Conservation (phyloP, 1,140 invertebrate genomes). For the Cephus cinctus region DNA sequence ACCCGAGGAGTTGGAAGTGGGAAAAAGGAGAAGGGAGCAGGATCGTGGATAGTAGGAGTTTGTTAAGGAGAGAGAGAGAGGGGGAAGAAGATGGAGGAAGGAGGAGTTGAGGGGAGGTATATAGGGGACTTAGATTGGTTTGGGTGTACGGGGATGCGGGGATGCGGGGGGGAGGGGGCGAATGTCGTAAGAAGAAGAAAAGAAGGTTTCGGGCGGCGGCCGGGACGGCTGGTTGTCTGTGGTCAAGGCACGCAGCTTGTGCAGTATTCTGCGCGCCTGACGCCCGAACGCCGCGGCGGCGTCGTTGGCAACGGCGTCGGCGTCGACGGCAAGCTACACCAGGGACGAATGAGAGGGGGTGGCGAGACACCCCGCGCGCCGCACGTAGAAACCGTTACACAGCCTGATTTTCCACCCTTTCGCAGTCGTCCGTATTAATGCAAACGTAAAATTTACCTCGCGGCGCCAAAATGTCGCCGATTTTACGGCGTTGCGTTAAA, state of each 20-base stretch:
- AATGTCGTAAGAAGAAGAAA: conserved; percentile 23
- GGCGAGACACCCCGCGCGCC: too few relatives aligned
- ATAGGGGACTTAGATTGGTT: conserved; percentile 7
- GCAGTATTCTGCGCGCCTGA: conserved; percentile 32
- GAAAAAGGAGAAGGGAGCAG: conserved; percentile 16
- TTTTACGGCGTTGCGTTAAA: too few relatives aligned
- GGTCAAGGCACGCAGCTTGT: conserved; percentile 50
- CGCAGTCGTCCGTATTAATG: neutral
- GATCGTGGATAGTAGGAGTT: neutral
- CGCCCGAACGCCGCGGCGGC: conserved; percentile 13
- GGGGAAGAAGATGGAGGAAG: neutral
- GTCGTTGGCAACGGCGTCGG: neutral
- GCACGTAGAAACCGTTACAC: conserved; percentile 1
- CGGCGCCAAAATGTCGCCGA: too few relatives aligned
- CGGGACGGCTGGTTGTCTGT: conserved; percentile 45
- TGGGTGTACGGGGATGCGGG: conserved; percentile 19
- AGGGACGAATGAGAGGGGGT: conserved; percentile 1
- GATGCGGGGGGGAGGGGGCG: conserved; percentile 25
- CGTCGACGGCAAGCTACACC: conserved; percentile 2
- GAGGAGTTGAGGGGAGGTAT: conserved; percentile 2
- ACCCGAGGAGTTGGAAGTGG: conserved; percentile 14
- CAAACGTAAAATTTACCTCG: neutral
- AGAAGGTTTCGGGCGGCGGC: conserved; percentile 45
- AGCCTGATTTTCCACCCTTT: conserved; percentile 16
- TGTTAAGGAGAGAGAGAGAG: too few relatives aligned